phyloP scores from a whole-genome alignment of 2,797 vertebrate species.

The Pipistrellus kuhlii region DNA sequence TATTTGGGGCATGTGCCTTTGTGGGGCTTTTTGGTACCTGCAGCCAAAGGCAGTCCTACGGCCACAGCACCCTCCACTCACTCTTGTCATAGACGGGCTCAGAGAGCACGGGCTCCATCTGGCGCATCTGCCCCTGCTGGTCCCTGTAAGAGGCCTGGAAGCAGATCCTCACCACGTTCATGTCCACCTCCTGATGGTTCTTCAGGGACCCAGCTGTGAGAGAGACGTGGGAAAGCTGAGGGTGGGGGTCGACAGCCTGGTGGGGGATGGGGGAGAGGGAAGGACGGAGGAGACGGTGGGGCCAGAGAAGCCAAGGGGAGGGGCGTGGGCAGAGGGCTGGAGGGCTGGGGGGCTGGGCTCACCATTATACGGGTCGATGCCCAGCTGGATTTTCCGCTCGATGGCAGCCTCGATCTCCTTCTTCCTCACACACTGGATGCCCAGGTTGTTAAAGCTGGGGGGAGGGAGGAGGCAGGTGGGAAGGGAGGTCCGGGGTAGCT shows the following conservation, averaged over 20 bases:
- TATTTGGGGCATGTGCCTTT: neutral
- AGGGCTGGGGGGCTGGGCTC: conserved; percentile 63
- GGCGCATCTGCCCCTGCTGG: conserved; percentile 86
- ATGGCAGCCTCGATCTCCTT: conserved; percentile 94
- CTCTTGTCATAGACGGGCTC: conserved; percentile 97
- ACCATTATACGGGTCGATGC: conserved; percentile 97
- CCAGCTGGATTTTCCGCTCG: conserved; percentile 92
- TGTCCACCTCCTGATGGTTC: conserved; percentile 97
- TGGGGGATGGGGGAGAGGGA: neutral
- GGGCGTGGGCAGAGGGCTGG: rapidly evolving
- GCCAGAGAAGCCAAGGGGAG: rapidly evolving
- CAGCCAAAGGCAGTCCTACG: rapidly evolving
- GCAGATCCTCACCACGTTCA: conserved; percentile 96
- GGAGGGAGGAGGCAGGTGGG: too few species aligned
- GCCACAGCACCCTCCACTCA: conserved; percentile 82
- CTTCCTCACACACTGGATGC: conserved; percentile 96
- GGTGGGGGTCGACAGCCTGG: too few species aligned
- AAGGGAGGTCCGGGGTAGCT: neutral
- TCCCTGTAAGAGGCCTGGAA: conserved; percentile 94
- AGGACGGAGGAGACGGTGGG: neutral
- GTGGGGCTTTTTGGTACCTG: neutral
- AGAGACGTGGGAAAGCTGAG: neutral
- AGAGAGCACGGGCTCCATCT: conserved; percentile 92
- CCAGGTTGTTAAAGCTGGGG: conserved; percentile 94
- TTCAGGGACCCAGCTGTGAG: conserved; percentile 91